phyloP scores from a whole-genome alignment of 2,797 vertebrate species.

The Parauchenoglanis punctatus region DNA sequence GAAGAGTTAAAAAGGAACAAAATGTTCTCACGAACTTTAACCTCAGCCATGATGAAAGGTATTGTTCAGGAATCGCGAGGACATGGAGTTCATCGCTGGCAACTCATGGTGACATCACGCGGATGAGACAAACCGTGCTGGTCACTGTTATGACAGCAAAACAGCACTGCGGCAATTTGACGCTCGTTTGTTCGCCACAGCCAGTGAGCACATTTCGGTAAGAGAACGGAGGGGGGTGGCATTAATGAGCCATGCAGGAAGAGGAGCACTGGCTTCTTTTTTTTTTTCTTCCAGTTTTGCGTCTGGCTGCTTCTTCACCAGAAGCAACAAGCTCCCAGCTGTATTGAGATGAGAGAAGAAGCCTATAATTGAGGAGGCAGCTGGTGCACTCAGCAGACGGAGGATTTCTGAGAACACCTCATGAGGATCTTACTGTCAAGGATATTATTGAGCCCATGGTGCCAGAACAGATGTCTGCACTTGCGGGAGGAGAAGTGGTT shows the following conservation, averaged over 20 bases:
- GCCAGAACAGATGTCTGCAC: conserved; percentile 35
- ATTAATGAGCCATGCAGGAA: conserved; percentile 42
- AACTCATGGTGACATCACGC: neutral
- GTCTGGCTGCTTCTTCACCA: conserved; percentile 47
- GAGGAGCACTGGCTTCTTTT: conserved; percentile 33
- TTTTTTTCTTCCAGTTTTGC: conserved; percentile 21
- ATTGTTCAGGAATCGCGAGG: neutral
- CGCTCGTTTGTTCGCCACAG: conserved; percentile 37
- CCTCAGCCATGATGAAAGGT: neutral
- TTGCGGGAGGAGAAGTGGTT: conserved; percentile 19
- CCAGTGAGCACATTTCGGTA: conserved; percentile 17
- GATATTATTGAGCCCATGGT: conserved; percentile 48
- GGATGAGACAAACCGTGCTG: conserved; percentile 13
- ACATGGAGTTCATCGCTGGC: neutral
- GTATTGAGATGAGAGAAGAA: conserved; percentile 53
- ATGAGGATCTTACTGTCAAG: conserved; percentile 50
- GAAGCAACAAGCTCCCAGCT: conserved; percentile 58
- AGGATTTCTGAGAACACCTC: conserved; percentile 48
- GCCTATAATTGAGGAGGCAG: conserved; percentile 59
- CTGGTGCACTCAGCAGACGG: conserved; percentile 52
- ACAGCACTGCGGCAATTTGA: conserved; percentile 40
- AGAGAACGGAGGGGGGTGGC: conserved; percentile 10
- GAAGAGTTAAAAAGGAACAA: neutral
- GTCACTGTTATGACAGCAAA: conserved; percentile 24
- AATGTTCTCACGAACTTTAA: neutral